These are phyloP conservation scores for Corythucha ciliata DNA, from an alignment of 2,888 invertebrate species.

Conservation along the genomic window DNA sequence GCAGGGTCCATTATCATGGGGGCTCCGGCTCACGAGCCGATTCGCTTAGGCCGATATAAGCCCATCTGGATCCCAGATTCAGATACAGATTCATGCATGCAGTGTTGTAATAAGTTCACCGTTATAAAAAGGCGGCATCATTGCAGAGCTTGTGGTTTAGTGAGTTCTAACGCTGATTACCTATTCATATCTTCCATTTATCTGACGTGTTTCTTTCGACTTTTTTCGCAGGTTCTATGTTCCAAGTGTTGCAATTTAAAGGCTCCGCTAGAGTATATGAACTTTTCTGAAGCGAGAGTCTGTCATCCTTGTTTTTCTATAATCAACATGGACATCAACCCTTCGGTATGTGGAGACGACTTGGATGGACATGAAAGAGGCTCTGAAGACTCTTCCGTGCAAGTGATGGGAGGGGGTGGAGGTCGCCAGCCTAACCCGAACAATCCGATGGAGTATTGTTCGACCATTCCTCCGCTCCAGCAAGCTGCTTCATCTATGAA, in stretches of 20 bases:
- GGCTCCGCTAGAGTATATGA: conserved; percentile 61
- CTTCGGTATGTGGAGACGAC: neutral
- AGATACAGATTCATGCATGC: conserved; percentile 70
- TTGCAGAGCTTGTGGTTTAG: conserved; percentile 77
- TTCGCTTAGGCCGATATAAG: conserved; percentile 45
- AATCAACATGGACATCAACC: conserved; percentile 43
- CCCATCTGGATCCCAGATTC: conserved; percentile 83
- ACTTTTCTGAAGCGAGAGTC: conserved; percentile 65
- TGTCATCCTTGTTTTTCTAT: conserved; percentile 61
- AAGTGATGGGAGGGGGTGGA: conserved; percentile 17
- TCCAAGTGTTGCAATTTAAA: conserved; percentile 66
- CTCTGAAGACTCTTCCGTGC: neutral
- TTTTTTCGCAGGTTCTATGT: conserved; percentile 69
- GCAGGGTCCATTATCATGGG: too few species aligned
- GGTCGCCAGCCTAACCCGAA: conserved; percentile 56
- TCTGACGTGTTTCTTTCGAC: too few species aligned
- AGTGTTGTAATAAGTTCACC: conserved; percentile 70
- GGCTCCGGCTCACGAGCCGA: too few species aligned
- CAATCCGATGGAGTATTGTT: conserved; percentile 81
- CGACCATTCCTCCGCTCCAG: conserved; percentile 66
- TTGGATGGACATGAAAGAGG: neutral
- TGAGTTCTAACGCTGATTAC: too few species aligned
- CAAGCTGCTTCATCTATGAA: conserved; percentile 50
- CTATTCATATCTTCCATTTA: neutral
- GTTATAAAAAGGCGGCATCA: conserved; percentile 76